These are phyloP conservation scores for Xestia c-nigrum DNA, from an alignment of 2,888 invertebrate genomes.

Conservation along the genomic window DNA sequence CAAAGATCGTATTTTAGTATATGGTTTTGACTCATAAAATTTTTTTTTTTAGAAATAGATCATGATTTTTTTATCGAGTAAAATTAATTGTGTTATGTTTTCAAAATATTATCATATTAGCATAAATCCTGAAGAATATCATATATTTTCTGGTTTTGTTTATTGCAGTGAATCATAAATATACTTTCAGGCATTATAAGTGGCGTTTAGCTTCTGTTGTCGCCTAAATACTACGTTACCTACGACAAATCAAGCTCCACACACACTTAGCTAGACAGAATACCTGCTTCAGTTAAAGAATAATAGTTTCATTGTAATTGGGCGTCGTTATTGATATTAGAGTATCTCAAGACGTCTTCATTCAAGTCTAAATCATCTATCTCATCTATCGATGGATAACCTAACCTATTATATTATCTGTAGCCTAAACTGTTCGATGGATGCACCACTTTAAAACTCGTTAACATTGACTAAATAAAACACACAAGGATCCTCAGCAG, in stretches of 20 bases:
- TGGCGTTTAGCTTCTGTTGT: no score
- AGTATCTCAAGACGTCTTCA: neutral
- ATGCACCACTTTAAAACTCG: neutral
- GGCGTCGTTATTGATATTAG: neutral
- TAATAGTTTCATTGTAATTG: neutral
- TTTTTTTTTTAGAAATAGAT: no score
- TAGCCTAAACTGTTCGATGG: neutral
- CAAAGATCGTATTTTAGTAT: no score
- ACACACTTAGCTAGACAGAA: neutral
- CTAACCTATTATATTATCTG: no score
- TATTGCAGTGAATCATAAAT: no score
- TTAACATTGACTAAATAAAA: conserved; percentile 12
- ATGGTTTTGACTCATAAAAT: no score
- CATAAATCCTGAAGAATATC: no score
- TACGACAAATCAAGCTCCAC: neutral
- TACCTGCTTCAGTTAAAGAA: neutral
- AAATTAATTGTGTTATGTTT: no score
- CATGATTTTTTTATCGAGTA: no score
- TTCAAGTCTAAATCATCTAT: neutral
- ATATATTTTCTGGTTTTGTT: no score
- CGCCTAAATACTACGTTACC: neutral
- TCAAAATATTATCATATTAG: no score
- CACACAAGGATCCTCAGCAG: neutral
- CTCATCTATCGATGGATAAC: neutral
- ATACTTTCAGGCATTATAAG: no score